phyloP scores from a whole-genome alignment of 2,888 invertebrate species.

The Melinopterus prodromus region DNA sequence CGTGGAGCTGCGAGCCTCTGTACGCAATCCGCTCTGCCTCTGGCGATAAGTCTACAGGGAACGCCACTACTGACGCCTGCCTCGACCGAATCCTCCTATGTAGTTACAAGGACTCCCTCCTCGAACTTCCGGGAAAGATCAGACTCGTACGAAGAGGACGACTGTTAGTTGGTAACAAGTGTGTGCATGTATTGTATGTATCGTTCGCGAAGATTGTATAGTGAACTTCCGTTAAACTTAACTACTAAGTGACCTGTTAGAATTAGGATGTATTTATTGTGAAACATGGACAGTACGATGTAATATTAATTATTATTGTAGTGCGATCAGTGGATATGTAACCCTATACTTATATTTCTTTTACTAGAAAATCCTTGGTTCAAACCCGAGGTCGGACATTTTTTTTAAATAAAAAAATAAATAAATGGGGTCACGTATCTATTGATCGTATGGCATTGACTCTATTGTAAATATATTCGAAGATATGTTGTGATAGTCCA shows the following conservation, averaged over 20 bases:
- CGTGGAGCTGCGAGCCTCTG: conserved; percentile 76
- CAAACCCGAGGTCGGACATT: no score
- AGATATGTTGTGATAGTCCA: not conserved
- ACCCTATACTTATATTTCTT: no score
- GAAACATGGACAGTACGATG: not conserved
- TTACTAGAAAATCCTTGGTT: no score
- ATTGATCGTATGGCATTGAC: not conserved
- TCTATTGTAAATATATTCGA: not conserved
- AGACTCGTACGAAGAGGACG: conserved; percentile 57
- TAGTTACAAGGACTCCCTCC: conserved; percentile 56
- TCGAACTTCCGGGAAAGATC: conserved; percentile 54
- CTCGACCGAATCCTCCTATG: conserved; percentile 55
- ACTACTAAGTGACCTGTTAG: not conserved
- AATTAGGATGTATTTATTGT: not conserved
- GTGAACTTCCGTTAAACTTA: not conserved
- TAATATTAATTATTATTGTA: no score
- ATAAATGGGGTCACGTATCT: not conserved
- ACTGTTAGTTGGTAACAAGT: conserved; percentile 47
- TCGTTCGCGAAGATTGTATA: not conserved
- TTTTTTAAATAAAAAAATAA: no score
- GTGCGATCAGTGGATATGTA: no score
- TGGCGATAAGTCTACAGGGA: conserved; percentile 79
- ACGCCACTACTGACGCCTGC: conserved; percentile 62
- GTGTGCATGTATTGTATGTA: not conserved
- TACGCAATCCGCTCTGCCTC: conserved; percentile 75